Percentiles rank a stretch among this genome's conserved stretches.
Evolutionary conservation across 2,888 invertebrate genomes (phyloP).

Genomic region (Steromphala cineraria): DNA sequence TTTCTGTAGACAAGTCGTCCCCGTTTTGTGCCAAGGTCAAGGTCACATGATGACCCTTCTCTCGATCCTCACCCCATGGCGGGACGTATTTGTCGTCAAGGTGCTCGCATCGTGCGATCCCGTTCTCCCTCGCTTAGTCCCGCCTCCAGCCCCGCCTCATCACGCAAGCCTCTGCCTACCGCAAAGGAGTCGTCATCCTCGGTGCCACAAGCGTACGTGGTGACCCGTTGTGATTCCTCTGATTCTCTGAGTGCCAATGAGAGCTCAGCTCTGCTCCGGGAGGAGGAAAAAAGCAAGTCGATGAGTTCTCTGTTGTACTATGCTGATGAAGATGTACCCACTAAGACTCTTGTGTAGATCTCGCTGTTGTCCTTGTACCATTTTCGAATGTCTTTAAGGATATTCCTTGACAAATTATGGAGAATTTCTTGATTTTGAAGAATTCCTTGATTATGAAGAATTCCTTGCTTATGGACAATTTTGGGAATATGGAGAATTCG

Average conservation of each 20-base stretch:
- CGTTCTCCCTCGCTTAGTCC: slow-evolving; percentile 72
- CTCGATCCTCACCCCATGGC: slow-evolving; percentile 60
- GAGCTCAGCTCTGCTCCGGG: slow-evolving; percentile 76
- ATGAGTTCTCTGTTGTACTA: slow-evolving; percentile 64
- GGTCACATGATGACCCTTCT: slow-evolving; percentile 71
- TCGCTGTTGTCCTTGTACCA: neutral
- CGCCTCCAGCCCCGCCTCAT: slow-evolving; percentile 72
- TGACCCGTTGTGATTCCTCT: slow-evolving; percentile 71
- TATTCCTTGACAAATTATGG: too few relatives aligned
- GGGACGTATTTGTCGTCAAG: slow-evolving; percentile 71
- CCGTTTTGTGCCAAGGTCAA: slow-evolving; percentile 71
- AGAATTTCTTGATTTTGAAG: too few relatives aligned
- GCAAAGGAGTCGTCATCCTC: slow-evolving; percentile 15
- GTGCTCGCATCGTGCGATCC: slow-evolving; percentile 67
- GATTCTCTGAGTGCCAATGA: slow-evolving; percentile 78
- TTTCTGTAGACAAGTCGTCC: slow-evolving; percentile 57
- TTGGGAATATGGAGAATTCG: too few relatives aligned
- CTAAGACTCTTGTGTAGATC: slow-evolving; percentile 16
- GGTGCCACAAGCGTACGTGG: slow-evolving; percentile 40
- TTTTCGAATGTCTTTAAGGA: too few relatives aligned
- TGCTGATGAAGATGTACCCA: slow-evolving; percentile 51
- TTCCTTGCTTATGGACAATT: too few relatives aligned
- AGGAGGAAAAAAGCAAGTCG: slow-evolving; percentile 65
- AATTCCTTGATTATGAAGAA: too few relatives aligned
- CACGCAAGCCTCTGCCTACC: slow-evolving; percentile 26